Base-by-base conservation (phyloP, 2,797 vertebrate species). In the Nasua narica region DNA sequence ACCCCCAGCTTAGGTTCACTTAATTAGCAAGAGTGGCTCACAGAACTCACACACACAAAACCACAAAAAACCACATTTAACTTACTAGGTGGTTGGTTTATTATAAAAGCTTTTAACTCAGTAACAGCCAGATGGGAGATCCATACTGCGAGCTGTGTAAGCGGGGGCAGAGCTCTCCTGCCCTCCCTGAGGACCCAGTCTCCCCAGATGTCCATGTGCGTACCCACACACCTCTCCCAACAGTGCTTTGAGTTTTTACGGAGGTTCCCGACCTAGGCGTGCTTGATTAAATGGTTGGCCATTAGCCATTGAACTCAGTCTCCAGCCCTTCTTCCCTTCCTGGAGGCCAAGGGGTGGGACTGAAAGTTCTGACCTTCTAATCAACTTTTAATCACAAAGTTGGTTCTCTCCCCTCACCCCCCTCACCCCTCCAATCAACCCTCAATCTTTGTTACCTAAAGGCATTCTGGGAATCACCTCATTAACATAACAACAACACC, bases 161-260 rank as follows among this genome's bases (percentile, higher is more conserved):
- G 35, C 48, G 8, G 43, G 16, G 7, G 0, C 0, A 0, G 56
- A 37, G 43, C 23, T 52, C 25, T n/a, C n/a, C 3, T 21, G 5
- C 40, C 18, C 58, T 65, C 82, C 46, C 40, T 27, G 37, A 87
- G 13, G 3, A 10, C 1, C 8, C 14, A 0, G 29, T 5, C 40
- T 77, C 25, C 46, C 37, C 52, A n/a, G 4, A 27, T 18, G 7
- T 76, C 32, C 15, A 29, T 2, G 10, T 13, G 21, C 29, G 16
- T n/a, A 29, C 46, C 43, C 29, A 35, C 74, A 40, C 2, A 23
- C 4, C 25, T 65, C 74, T 78, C 25, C 0, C 5, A 78, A 40
- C 25, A 19, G 19, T 35, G 70, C 40, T 60, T 35, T 4, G 11
- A 8, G 25, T 32, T 65, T 77, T 78, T 16, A 32, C 2, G 8